Base-by-base conservation (phyloP, 30 jellyfish, hydroid and myxozoan genomes). In the Hydractinia echinata region DNA sequence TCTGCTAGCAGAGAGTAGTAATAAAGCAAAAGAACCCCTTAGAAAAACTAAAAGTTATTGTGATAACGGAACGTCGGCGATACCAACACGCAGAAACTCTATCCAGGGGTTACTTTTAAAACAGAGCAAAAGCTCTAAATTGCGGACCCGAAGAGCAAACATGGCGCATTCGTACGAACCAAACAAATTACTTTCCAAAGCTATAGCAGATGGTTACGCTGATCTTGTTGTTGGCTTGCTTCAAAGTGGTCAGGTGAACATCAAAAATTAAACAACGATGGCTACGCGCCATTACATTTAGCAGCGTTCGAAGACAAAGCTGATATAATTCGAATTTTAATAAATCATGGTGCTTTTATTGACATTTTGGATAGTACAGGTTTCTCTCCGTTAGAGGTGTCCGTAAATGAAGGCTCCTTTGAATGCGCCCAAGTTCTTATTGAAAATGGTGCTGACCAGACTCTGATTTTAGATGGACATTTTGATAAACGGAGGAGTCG, bases 261-360 rank as follows among this genome's bases (percentile, higher is more conserved):
- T 77, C 9, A 77, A 77, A 77, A 77, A 77, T 61, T 77, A 79
- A 77, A 77, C 77, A 21, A 39, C 0, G 30, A 54, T 8, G 85
- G 85, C 0, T 53, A 51, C 13, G 85, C 85, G 15, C 85, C 85
- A 11, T 54, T 77, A 4, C 85, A 77, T n/a, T 54, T 54, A 58
- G 85, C 85, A 10, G 85, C 85, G 19, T 77, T 15, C 60, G 85
- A 77, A 54, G 85, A 55, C 13, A 77, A 77, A 54, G 79, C 53
- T 13, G 76, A 77, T 11, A 77, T 77, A 61, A 15, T 77, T 51
- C 14, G 55, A 5, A 66, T 77, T 30, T 55, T 77, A 48, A 21
- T 77, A 53, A 30, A 54, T 3, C 53, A 61, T 54, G 85, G 85
- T 5, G 85, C 85, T 5, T 77, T 53, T 77, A 77, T 77, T 8